phyloP scores from a whole-genome alignment of 2,888 invertebrate species.

The Tuberolachnus salignus region DNA sequence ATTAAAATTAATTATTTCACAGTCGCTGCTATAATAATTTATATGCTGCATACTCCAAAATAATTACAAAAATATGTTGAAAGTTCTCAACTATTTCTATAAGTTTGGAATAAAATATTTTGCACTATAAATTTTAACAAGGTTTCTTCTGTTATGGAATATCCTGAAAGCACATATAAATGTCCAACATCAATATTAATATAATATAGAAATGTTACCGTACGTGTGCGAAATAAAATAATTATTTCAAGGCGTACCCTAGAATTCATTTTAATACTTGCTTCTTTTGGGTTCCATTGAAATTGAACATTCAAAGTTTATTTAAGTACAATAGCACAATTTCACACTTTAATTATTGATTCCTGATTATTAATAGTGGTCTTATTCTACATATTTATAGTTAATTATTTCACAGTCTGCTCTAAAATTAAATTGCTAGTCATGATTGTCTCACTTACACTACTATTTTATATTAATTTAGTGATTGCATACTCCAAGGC shows the following conservation, averaged over 20 bases:
- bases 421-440: too few species aligned
- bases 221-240: slow-evolving; percentile 5
- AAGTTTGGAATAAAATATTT: too few species aligned
- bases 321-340: slow-evolving; percentile 32
- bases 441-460: too few species aligned
- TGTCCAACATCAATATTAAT: slow-evolving; percentile 38
- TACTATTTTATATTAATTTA: background rate
- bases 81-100: too few species aligned
- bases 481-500: slow-evolving; percentile 29
- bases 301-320: slow-evolving; percentile 1
- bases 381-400: slow-evolving; percentile 43
- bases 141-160: too few species aligned
- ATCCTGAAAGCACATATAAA: slow-evolving; percentile 45
- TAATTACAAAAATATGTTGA: slow-evolving; percentile 15
- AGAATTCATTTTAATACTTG: background rate
- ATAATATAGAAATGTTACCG: too few species aligned
- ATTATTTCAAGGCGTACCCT: slow-evolving; percentile 57
- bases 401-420: slow-evolving; percentile 35
- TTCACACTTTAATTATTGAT: slow-evolving; percentile 45
- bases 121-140: too few species aligned
- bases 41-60: slow-evolving; percentile 45
- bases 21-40: slow-evolving; percentile 41
- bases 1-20: slow-evolving; percentile 27
- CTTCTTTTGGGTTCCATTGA: slow-evolving; percentile 47
- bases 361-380: slow-evolving; percentile 30